Percentiles rank a stretch among this genome's conserved stretches.
phyloP scores from a whole-genome alignment of 2,113 vertebrate genomes.

The Pteropus alecto region DNA sequence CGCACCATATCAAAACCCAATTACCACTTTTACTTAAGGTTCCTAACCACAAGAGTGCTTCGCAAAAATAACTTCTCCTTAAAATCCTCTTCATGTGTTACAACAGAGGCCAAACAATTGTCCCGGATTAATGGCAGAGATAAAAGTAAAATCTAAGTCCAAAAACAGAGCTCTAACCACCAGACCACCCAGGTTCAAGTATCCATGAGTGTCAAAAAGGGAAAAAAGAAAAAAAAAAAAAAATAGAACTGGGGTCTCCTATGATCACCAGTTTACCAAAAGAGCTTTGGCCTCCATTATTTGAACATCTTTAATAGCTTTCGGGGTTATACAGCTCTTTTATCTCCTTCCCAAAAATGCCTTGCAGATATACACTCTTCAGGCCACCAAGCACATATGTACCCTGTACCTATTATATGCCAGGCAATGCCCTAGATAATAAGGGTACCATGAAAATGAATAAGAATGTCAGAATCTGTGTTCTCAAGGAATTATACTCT shows the following conservation, averaged over 20 bases:
- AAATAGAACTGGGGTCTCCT: neutral
- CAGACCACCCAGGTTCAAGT: constrained; percentile 53
- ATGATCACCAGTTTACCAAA: neutral
- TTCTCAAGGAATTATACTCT: neutral
- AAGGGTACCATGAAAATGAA: neutral
- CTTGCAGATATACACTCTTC: neutral
- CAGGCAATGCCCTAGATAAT: neutral
- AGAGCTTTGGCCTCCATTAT: neutral
- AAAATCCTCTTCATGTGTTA: neutral
- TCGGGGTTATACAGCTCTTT: neutral
- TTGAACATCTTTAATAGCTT: constrained; percentile 21
- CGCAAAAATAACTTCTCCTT: constrained; percentile 61
- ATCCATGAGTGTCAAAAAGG: neutral
- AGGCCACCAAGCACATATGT: neutral
- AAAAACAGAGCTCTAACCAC: constrained; percentile 5
- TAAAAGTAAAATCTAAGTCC: constrained; percentile 45
- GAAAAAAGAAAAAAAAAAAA: neutral
- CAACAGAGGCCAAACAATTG: constrained; percentile 52
- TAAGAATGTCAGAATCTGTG: neutral
- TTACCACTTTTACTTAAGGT: constrained; percentile 60
- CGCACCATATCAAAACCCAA: constrained; percentile 67
- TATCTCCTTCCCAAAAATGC: neutral
- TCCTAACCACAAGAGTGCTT: constrained; percentile 53
- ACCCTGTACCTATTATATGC: neutral
- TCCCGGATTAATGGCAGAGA: constrained; percentile 51